Base-by-base conservation (phyloP, 1,140 invertebrate genomes). In the Drosophila sp. region DNA sequence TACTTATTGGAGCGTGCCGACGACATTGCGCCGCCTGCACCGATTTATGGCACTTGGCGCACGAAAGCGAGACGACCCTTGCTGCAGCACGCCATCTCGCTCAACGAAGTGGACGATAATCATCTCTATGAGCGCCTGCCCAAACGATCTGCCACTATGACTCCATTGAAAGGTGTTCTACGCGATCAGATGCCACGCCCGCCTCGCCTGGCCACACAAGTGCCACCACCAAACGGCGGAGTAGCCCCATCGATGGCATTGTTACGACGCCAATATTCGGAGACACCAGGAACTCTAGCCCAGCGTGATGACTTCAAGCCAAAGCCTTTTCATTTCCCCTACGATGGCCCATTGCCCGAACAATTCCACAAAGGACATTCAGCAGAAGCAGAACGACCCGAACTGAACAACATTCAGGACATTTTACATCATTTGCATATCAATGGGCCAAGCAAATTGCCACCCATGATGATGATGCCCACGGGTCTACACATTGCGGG, bases 1-100 rank as follows among this genome's bases (percentile, higher is more conserved):
- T 91, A 91, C 60, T 91, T 91, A 91, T 84, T 91, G 89, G 90
- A 91, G 90, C 90, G 86, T 91, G 90, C 78, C 72, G 90, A 91
- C 66, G 74, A 71, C 54, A 74, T 69, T 30, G 60, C 66, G 17
- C 65, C 67, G 60, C 68, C 71, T 57, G 86, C 85, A 62, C 90
- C 90, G 70, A 90, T 91, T 81, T 91, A 91, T 70, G 90, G 90
- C 69, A 91, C 90, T 79, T 91, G 90, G 90, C 86, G 83, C 86
- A 89, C 90, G 90, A 91, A 91, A 91, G 90, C 90, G 90, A 90
- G 81, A 89, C 90, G 90, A 87, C 79, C 87, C 56, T 78, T 50
- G 23, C 44, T 50, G 25, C 44, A 76, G 57, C 77, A 80, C 75
- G 89, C 80, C 58, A 86, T 60, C 33, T 17, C 70, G 44, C 67